Evolutionary conservation across 30 jellyfish, hydroid and myxozoan genomes (phyloP), one percentile per base, ranked within the genome.

Genomic region (Catostylus mosaicus): DNA sequence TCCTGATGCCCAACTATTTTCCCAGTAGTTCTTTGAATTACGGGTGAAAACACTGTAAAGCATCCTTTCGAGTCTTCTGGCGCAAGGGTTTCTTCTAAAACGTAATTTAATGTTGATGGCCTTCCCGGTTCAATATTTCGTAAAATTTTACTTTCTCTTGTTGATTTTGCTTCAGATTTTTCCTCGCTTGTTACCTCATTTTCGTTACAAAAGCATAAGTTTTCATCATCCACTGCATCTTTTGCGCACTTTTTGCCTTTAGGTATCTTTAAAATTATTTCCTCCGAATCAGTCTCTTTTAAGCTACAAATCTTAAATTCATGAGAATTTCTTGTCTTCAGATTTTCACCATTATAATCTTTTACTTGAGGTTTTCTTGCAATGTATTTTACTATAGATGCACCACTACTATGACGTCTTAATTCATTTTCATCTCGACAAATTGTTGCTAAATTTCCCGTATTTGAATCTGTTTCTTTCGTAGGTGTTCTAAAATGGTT

Each of bases 61-160:
- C 64, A 60, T 29, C 89, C 80, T n/a, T 77, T 78, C 0, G 80
- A 78, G 8, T 67, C 45, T 35, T 67, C 10, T 24, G 70, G 89
- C 31, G 37, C 35, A 30, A 78, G 67, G 20, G 4, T n/a, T 0
- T 77, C 43, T n/a, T 54, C 66, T 3, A 66, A n/a, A n/a, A n/a
- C n/a, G n/a, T n/a, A n/a, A n/a, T n/a, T n/a, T n/a, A n/a, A n/a
- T n/a, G n/a, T 40, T 40, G 54, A 40, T 5, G 54, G 14, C 7
- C 54, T 40, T 40, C 11, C 54, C 7, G 54, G 14, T 40, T 7
- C 54, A 40, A 40, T 14, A 40, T 7, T 40, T 14, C 14, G 54
- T 40, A 14, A 40, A 40, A 40, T 5, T 40, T 14, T 7, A 40
- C 11, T 40, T 40, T 14, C 54, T 40, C 54, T 7, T 40, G 54